These are phyloP conservation scores for Chironomus tepperi DNA, from an alignment of 1,140 invertebrate species.

Conservation along the genomic window DNA sequence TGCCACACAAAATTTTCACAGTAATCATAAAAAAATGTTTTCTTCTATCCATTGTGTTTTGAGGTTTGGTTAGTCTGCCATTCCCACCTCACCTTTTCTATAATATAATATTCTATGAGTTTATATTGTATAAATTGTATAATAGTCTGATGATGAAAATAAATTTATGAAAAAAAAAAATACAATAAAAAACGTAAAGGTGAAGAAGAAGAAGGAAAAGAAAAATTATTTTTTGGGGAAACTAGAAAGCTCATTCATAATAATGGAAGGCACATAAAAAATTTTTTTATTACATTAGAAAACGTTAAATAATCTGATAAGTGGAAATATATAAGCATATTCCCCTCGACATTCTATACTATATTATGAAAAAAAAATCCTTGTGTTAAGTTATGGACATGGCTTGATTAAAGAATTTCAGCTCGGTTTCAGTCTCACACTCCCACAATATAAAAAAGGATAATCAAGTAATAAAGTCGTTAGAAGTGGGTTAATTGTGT, in stretches of 20 bases:
- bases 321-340: not conserved
- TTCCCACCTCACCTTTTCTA: not conserved
- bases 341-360: no score
- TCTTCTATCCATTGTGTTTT: not conserved
- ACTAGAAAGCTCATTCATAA: constrained; percentile 8
- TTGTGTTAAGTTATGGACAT: constrained; percentile 6
- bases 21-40: not conserved
- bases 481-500: no score
- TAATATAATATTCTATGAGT: not conserved
- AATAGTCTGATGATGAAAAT: not conserved
- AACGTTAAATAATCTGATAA: constrained; percentile 14
- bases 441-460: not conserved
- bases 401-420: not conserved
- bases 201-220: not conserved
- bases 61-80: not conserved
- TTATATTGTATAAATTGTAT: no score
- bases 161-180: not conserved
- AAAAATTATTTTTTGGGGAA: not conserved
- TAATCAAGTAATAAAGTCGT: no score
- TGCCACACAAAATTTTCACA: not conserved
- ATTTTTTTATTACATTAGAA: not conserved
- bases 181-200: not conserved
- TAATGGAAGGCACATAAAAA: not conserved
- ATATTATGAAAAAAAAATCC: no score
- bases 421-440: not conserved